Base-by-base conservation (phyloP, 2,113 vertebrate genomes). In the Penelope pileata region DNA sequence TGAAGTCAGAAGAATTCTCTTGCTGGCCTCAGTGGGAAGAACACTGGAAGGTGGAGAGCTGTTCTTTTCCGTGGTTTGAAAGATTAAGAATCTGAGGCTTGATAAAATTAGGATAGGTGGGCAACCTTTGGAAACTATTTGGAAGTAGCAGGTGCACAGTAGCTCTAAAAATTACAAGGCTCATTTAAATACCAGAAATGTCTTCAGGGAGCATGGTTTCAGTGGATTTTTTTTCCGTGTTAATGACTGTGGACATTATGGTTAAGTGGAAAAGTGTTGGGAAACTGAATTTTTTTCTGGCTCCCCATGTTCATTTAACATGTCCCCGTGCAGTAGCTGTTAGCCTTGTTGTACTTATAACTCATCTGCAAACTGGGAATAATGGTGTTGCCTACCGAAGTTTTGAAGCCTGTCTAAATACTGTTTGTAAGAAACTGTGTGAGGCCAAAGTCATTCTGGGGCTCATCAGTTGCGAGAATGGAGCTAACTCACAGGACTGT, bases 401-500 rank as follows among this genome's bases (percentile, higher is more conserved):
- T 93, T 86, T 85, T 88, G 93, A 95, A 94, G 70, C 47, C 64
- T 90, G 51, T 75, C 42, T 93, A 83, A 86, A 86, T 60, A 86
- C 45, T 84, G 30, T 62, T 85, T 90, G 47, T 83, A 86, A 94
- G 86, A 90, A 93, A 90, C 90, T 56, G 34, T 69, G 64, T 86
- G 88, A 92, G 69, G 83, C 91, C 83, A 69, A 86, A 94, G 68
- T 88, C 45, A 84, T 93, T 93, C 64, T 79, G 45, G 50, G 62
- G 90, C 92, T 96, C 95, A 96, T 95, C 88, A 88, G 58, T 92
- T 94, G 86, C 94, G 94, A 92, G 76, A 90, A 84, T 82, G 73
- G 90, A 93, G 73, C 90, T 83, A 80, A 67, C 91, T 86, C 80
- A 74, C 42, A 80, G 54, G 83, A 69, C 83, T 81, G 76, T 88